Evolutionary conservation across 2,797 vertebrate genomes (phyloP), one percentile per base, ranked within the genome.

Genomic region (Mycteria americana): DNA sequence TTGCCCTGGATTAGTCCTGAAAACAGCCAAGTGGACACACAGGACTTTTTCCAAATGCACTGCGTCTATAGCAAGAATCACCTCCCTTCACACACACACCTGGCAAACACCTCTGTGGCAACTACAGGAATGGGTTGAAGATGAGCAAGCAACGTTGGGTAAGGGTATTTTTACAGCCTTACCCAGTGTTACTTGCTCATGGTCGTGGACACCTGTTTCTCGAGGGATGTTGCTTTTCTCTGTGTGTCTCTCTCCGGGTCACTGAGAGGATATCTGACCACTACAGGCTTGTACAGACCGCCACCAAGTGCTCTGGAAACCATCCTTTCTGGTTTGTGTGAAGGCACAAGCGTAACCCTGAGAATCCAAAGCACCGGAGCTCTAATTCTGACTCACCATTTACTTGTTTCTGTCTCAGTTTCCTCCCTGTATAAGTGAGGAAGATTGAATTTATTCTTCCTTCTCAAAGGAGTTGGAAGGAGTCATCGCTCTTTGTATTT

Each of bases 401-500:
- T 54, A 30, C 13, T 16, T 76, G 30, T 45, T 89, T 93, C 75
- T 91, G 17, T 63, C 86, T 83, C 64, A 8, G 41, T 72, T 96
- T 94, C 76, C 69, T 92, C 85, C 25, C 79, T 50, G 3, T 41
- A 9, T 7, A 59, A 95, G 43, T 13, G 7, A 91, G 75, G 69
- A 94, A 93, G 79, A 92, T 72, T 69, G 76, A 80, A 74, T 68
- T 88, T 93, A 85, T 83, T 91, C 81, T 68, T 89, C 27, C 12
- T 30, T 74, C 94, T 77, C 84, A 46, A 69, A 84, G 69, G 92
- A 85, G 31, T 9, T 88, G 64, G 60, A 85, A 91, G 50, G 64
- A 91, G 67, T 77, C 78, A 53, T 85, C 85, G 48, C 3, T 25
- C 57, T 53, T 81, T 70, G 45, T 50, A 51, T 77, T 89, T 64